phyloP scores from a whole-genome alignment of 2,113 vertebrate species.

The Odocoileus hemionus region DNA sequence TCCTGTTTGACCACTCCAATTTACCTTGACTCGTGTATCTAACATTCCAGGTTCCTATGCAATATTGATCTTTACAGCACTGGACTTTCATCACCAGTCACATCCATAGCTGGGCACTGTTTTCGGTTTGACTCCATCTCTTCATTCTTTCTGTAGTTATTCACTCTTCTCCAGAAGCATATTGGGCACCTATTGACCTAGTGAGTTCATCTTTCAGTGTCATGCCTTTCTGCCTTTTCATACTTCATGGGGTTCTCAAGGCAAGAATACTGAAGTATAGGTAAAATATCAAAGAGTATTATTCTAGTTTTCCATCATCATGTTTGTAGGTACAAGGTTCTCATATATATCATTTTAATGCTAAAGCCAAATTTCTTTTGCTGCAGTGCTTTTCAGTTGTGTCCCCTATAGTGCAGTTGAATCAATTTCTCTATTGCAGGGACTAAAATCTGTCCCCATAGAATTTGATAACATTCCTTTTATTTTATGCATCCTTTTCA shows the following conservation, averaged over 20 bases:
- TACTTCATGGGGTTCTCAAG: neutral
- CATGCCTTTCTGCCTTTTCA: neutral
- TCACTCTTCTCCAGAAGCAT: neutral
- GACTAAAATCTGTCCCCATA: neutral
- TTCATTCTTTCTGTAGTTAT: neutral
- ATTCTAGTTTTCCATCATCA: neutral
- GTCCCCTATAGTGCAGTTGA: neutral
- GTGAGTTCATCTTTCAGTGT: neutral
- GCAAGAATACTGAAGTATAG: neutral
- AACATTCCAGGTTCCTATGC: neutral
- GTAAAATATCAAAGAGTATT: neutral
- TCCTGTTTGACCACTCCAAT: neutral
- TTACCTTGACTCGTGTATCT: neutral
- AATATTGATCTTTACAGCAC: neutral
- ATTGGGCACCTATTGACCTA: neutral
- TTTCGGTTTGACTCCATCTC: rapidly evolving
- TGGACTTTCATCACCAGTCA: neutral
- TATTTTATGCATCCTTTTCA: neutral
- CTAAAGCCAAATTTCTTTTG: neutral
- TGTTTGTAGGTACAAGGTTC: neutral
- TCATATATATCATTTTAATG: neutral
- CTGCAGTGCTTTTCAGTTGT: neutral
- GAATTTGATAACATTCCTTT: neutral
- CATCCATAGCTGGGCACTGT: neutral
- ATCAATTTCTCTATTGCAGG: neutral